phyloP scores from a whole-genome alignment of 1,140 invertebrate genomes.

The Aethina tumida region DNA sequence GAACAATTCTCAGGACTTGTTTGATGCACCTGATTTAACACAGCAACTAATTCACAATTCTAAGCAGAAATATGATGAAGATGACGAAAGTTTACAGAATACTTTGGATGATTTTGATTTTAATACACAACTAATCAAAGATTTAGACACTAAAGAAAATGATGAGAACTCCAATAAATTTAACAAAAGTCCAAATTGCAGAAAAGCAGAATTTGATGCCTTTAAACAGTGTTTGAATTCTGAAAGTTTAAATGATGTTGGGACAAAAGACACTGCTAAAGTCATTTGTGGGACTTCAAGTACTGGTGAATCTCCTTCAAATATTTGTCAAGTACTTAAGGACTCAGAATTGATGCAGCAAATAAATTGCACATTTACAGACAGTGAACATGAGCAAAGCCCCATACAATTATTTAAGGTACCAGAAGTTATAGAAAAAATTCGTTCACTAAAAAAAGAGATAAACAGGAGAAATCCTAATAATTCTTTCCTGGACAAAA shows the following conservation, averaged over 20 bases:
- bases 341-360: background rate
- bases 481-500: conserved; percentile 1
- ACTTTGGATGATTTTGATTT: too few species aligned
- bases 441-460: conserved; percentile 5
- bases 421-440: background rate
- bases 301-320: too few species aligned
- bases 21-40: too few species aligned
- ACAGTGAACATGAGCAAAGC: background rate
- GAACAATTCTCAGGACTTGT: too few species aligned
- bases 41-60: too few species aligned
- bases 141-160: too few species aligned
- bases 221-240: conserved; percentile 8
- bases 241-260: background rate
- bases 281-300: background rate
- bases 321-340: background rate
- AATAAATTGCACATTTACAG: background rate
- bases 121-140: too few species aligned
- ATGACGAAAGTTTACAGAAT: too few species aligned
- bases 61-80: too few species aligned
- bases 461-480: conserved; percentile 5
- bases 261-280: background rate
- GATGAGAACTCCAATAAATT: too few species aligned
- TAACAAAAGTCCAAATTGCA: too few species aligned
- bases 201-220: conserved; percentile 9
- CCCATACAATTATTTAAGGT: background rate